Percentiles rank a stretch among this genome's conserved stretches.
phyloP scores from a whole-genome alignment of 2,888 invertebrate genomes.

The Steinernema carpocapsae region DNA sequence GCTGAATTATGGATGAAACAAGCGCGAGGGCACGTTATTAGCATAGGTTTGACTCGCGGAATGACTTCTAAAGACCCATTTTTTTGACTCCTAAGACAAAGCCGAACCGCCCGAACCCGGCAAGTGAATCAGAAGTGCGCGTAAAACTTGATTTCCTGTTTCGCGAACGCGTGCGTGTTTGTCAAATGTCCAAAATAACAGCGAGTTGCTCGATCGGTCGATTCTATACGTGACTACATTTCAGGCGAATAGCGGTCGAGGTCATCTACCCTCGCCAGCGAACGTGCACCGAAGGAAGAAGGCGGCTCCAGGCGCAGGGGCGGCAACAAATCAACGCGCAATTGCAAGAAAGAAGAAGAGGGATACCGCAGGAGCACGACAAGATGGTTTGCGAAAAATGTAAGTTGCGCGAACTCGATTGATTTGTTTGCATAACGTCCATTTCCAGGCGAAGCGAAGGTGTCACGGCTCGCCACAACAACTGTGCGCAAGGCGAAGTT shows the following conservation, averaged over 20 bases:
- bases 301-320: constrained; percentile 7
- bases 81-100: too few relatives aligned
- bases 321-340: too few relatives aligned
- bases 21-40: too few relatives aligned
- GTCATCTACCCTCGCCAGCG: constrained; percentile 6
- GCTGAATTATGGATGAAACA: too few relatives aligned
- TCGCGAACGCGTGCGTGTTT: background rate
- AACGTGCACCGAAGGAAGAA: background rate
- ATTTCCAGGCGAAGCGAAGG: constrained; percentile 45
- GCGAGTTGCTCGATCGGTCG: too few relatives aligned
- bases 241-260: constrained; percentile 22
- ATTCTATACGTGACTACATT: constrained; percentile 20
- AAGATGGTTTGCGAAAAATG: constrained; percentile 49
- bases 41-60: too few relatives aligned
- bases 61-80: too few relatives aligned
- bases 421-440: constrained; percentile 32
- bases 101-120: too few relatives aligned
- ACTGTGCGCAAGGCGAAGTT: constrained; percentile 43
- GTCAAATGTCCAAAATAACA: constrained; percentile 6
- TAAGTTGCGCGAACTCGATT: constrained; percentile 39
- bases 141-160: background rate
- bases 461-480: constrained; percentile 51
- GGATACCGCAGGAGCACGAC: background rate
- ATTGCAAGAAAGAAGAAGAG: background rate
- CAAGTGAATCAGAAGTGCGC: background rate